Conservation (phyloP, 2,113 vertebrate genomes). For the Genyomyrus donnyi region DNA sequence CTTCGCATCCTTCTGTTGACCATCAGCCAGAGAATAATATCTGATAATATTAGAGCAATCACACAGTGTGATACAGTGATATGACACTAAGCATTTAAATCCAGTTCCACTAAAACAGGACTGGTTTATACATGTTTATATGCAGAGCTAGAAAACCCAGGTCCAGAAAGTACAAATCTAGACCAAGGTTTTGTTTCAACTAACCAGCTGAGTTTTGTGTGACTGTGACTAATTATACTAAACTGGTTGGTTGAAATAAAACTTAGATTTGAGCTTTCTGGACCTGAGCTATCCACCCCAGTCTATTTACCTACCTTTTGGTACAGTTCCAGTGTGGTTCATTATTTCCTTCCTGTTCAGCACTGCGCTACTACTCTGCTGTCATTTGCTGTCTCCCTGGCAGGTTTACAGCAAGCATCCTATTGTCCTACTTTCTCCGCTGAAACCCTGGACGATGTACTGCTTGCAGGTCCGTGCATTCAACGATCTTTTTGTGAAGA, state of each 20-base stretch:
- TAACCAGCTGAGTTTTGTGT: neutral
- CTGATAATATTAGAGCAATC: neutral
- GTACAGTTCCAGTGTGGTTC: neutral
- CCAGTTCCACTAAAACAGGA: neutral
- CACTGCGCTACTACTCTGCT: neutral
- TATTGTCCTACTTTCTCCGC: neutral
- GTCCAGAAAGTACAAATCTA: neutral
- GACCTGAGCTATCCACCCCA: neutral
- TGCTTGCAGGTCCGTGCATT: conserved; percentile 27
- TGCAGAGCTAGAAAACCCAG: neutral
- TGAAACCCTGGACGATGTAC: conserved; percentile 25
- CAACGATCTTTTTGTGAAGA: neutral
- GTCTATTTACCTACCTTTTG: neutral
- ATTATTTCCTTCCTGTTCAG: neutral
- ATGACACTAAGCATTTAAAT: neutral
- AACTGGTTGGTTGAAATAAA: neutral
- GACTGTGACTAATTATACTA: neutral
- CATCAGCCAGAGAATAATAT: neutral
- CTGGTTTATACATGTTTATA: neutral
- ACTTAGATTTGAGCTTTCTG: neutral
- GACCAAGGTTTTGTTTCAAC: neutral
- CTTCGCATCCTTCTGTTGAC: neutral
- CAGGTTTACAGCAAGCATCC: neutral
- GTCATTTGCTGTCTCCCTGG: neutral
- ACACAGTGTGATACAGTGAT: neutral